These are phyloP conservation scores for Forbesichthys papilliferus DNA, from an alignment of 2,113 vertebrate species.

Conservation along the genomic window DNA sequence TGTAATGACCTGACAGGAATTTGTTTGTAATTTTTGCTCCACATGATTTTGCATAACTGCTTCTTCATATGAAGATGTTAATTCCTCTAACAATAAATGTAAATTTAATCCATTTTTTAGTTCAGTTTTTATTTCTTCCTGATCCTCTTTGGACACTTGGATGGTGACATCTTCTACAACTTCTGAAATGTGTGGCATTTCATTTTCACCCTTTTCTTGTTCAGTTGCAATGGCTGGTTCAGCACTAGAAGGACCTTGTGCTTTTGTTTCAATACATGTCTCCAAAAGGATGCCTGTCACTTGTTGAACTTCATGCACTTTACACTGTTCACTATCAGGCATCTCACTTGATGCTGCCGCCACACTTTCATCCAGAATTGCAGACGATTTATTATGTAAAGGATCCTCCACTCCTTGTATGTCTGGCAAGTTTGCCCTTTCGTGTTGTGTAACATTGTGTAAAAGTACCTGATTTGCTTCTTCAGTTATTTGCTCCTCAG, in stretches of 20 bases:
- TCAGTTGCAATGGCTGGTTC: constrained; percentile 3
- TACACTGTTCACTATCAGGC: constrained; percentile 16
- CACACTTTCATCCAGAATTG: constrained; percentile 7
- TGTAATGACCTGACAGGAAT: constrained; percentile 10
- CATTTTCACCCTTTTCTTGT: constrained; percentile 11
- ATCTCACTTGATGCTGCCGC: constrained; percentile 7
- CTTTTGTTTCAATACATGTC: neutral
- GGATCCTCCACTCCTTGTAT: constrained; percentile 4
- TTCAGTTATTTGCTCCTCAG: constrained; percentile 47
- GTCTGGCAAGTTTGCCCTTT: constrained; percentile 59
- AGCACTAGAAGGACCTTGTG: neutral
- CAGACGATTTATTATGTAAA: constrained; percentile 1
- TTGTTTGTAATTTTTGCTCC: constrained; percentile 1
- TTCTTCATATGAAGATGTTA: constrained; percentile 5
- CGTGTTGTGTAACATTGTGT: constrained; percentile 73
- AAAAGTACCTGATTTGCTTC: constrained; percentile 67
- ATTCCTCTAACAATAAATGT: neutral
- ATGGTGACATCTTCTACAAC: neutral
- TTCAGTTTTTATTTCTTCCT: constrained; percentile 25
- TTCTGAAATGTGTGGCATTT: neutral
- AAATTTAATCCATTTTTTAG: constrained; percentile 9
- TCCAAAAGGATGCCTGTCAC: neutral
- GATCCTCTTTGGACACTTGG: constrained; percentile 7
- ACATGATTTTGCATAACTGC: neutral
- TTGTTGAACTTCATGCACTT: constrained; percentile 16